Conservation (phyloP, 2,888 invertebrate species). For the Lasioglossum vierecki region DNA sequence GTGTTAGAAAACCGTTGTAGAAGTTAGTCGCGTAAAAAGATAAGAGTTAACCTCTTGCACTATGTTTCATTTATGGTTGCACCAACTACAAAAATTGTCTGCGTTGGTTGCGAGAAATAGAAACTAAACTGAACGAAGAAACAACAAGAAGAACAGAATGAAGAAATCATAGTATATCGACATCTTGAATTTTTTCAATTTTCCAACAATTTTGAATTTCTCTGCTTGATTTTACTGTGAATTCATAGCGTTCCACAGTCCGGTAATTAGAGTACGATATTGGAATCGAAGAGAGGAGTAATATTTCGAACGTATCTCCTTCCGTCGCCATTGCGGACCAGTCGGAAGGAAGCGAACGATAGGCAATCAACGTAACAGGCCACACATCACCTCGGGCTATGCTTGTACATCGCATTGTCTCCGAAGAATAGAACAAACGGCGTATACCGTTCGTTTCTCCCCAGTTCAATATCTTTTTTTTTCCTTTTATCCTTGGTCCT, state of each 20-base stretch:
- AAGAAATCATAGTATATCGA: too few species aligned
- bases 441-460: constrained; percentile 24
- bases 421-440: constrained; percentile 35
- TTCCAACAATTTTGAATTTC: too few species aligned
- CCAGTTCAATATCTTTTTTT: constrained; percentile 57
- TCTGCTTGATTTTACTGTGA: too few species aligned
- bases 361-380: constrained; percentile 38
- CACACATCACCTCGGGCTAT: constrained; percentile 25
- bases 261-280: background rate
- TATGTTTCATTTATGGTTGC: background rate
- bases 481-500: constrained; percentile 41
- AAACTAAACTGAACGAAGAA: too few species aligned
- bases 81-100: too few species aligned
- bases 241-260: too few species aligned
- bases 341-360: background rate
- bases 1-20: background rate
- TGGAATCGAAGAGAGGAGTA: background rate
- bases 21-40: background rate
- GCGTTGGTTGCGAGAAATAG: too few species aligned
- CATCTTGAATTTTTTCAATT: too few species aligned
- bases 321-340: background rate
- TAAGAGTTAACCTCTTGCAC: background rate
- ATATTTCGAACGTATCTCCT: background rate
- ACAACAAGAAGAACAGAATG: too few species aligned
- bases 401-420: background rate